Evolutionary conservation across 2,888 invertebrate species (phyloP).

Genomic region (Atethmia centrago): DNA sequence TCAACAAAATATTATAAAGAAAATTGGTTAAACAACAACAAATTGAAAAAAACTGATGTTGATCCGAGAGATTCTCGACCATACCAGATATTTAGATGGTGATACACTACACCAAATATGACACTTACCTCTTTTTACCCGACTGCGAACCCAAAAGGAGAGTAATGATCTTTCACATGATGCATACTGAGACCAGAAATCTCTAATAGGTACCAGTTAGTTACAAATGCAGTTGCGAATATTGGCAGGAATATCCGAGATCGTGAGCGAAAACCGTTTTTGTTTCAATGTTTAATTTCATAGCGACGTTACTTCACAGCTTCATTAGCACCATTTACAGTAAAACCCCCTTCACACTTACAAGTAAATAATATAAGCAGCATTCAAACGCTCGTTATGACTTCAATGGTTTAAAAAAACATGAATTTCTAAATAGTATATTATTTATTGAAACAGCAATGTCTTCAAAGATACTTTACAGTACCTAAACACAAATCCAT

Average conservation of each 20-base stretch:
- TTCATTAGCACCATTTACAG: not conserved
- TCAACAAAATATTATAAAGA: slow-evolving; percentile 36
- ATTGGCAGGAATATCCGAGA: not conserved
- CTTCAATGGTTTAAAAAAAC: slow-evolving; percentile 22
- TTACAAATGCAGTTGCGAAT: not conserved
- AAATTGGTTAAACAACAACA: slow-evolving; percentile 11
- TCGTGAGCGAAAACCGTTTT: not conserved
- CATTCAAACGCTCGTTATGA: not conserved
- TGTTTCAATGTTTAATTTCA: not conserved
- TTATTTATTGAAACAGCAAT: slow-evolving; percentile 37
- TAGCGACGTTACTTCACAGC: not conserved
- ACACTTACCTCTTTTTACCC: slow-evolving; percentile 40
- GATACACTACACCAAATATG: slow-evolving; percentile 2
- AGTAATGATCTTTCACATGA: not conserved
- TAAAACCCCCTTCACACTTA: no score
- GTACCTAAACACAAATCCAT: not conserved
- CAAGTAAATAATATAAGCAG: not conserved
- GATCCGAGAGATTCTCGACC: not conserved
- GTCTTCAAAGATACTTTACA: not conserved
- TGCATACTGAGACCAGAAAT: not conserved
- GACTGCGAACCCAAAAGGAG: not conserved
- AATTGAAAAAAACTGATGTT: not conserved
- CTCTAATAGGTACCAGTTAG: not conserved
- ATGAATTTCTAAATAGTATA: not conserved
- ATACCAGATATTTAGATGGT: not conserved